These are phyloP conservation scores for Heterohyrax brucei DNA, from an alignment of 2,797 vertebrate species.

Conservation along the genomic window DNA sequence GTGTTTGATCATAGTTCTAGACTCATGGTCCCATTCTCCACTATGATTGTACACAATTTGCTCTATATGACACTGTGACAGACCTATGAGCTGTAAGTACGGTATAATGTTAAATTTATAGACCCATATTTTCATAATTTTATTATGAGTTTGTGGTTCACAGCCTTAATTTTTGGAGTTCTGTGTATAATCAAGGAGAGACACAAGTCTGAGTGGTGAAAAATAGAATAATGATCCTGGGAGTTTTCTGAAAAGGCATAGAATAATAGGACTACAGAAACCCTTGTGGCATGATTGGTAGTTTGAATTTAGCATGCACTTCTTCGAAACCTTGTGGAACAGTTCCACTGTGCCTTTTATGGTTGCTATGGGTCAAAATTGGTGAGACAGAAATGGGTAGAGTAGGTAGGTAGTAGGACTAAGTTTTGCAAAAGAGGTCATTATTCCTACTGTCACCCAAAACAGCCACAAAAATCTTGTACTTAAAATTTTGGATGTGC, in stretches of 20 bases:
- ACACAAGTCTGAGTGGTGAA: not conserved
- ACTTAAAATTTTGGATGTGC: slow-evolving; percentile 46
- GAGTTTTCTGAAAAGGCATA: slow-evolving; percentile 14
- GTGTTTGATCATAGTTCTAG: slow-evolving; percentile 4
- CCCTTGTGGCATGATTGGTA: no score
- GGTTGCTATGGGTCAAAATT: no score
- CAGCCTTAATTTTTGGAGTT: not conserved
- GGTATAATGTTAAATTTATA: not conserved
- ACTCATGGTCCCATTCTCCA: not conserved
- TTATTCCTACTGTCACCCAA: not conserved
- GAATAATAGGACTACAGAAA: not conserved
- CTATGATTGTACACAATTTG: not conserved
- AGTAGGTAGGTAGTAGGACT: not conserved
- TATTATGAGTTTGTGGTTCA: not conserved
- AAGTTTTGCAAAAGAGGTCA: not conserved
- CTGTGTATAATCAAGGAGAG: slow-evolving; percentile 14
- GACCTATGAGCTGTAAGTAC: not conserved
- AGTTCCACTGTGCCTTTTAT: no score
- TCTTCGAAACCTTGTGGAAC: no score
- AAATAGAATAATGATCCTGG: not conserved
- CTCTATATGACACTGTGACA: not conserved
- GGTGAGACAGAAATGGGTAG: no score
- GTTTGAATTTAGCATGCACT: no score
- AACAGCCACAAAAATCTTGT: not conserved
- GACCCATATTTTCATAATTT: slow-evolving; percentile 10